Evolutionary conservation across 2,888 invertebrate species (phyloP).

Genomic region (Melanargia galathea): DNA sequence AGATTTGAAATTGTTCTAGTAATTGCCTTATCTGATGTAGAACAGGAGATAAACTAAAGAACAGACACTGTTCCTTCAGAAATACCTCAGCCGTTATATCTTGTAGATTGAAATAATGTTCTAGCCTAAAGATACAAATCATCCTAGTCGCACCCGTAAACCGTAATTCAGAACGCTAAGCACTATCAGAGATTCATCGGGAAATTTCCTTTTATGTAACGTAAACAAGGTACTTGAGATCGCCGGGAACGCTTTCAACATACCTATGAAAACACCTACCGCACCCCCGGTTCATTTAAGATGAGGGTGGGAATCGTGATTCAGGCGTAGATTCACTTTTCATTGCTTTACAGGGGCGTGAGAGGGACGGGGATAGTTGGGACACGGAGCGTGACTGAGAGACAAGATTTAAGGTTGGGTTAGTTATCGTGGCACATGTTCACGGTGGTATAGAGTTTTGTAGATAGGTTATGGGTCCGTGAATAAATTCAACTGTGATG

Average conservation of each 20-base stretch:
- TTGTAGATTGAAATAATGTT: background rate
- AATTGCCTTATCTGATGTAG: no score
- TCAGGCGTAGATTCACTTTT: constrained; percentile 79
- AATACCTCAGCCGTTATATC: background rate
- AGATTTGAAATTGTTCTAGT: no score
- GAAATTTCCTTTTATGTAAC: constrained; percentile 44
- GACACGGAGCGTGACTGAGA: constrained; percentile 57
- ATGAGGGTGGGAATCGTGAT: constrained; percentile 74
- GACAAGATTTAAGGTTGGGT: constrained; percentile 61
- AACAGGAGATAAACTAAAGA: background rate
- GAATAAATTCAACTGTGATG: constrained; percentile 32
- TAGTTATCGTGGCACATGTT: constrained; percentile 51
- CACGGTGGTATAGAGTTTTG: constrained; percentile 33
- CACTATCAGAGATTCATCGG: constrained; percentile 37
- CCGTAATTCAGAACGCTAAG: constrained; percentile 13
- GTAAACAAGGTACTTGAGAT: constrained; percentile 41
- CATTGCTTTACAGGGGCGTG: constrained; percentile 72
- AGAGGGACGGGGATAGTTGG: constrained; percentile 53
- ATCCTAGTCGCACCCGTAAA: constrained; percentile 11
- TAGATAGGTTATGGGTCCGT: constrained; percentile 33
- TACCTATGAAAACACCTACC: constrained; percentile 54
- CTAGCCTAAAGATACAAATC: background rate
- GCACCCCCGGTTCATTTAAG: constrained; percentile 78
- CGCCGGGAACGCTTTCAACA: constrained; percentile 42
- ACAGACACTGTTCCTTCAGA: background rate